Evolutionary conservation across 2,113 vertebrate genomes (phyloP).

Genomic region (Entomyzon cyanotis): DNA sequence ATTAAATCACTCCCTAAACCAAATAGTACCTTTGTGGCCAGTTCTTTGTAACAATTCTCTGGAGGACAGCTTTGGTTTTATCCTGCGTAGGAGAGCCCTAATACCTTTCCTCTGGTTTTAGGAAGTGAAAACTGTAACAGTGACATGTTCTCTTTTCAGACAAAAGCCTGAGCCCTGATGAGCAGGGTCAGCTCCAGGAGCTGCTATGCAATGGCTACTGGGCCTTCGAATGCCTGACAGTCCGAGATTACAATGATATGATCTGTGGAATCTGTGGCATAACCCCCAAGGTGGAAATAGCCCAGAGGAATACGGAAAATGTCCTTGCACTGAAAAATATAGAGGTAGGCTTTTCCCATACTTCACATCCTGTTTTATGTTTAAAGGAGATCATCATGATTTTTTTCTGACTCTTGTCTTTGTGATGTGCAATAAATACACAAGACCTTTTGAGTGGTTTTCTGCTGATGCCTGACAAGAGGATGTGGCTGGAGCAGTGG

Average conservation of each 20-base stretch:
- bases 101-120: background rate
- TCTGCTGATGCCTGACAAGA: conserved; percentile 20
- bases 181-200: conserved; percentile 83
- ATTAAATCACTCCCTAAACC: background rate
- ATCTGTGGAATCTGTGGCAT: conserved; percentile 97
- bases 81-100: background rate
- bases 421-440: background rate
- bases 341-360: conserved; percentile 78
- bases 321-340: conserved; percentile 90
- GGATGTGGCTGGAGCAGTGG: conserved; percentile 35
- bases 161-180: conserved; percentile 77
- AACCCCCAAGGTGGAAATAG: conserved; percentile 92
- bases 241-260: conserved; percentile 98
- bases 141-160: conserved; percentile 73
- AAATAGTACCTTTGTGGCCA: background rate
- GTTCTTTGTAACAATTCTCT: background rate
- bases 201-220: conserved; percentile 92
- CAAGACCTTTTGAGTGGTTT: background rate
- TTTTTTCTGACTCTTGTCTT: conserved; percentile 38
- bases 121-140: background rate
- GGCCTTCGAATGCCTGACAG: conserved; percentile 95
- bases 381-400: background rate
- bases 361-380: background rate
- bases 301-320: conserved; percentile 82
- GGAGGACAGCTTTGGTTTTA: background rate